Percentiles rank a stretch among this genome's conserved stretches.
These are phyloP conservation scores for Cyanoderma ruficeps DNA, from an alignment of 2,113 vertebrate species.

Conservation along the genomic window DNA sequence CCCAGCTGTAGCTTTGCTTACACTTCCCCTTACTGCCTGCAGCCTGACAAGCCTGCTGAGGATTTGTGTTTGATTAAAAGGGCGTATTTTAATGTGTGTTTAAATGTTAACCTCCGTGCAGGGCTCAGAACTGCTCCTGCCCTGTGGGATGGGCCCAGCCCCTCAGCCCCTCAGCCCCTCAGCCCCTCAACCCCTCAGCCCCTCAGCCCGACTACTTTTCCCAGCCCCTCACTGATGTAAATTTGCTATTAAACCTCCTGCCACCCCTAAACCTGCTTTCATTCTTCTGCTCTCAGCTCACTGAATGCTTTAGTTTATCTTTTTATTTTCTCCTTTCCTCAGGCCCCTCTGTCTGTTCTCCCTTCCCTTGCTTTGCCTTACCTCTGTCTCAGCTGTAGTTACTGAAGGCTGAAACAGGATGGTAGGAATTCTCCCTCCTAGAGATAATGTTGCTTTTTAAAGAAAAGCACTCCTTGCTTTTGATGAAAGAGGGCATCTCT, in stretches of 20 bases:
- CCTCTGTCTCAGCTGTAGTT: background rate
- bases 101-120: fast-evolving
- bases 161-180: background rate
- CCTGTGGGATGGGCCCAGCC: background rate
- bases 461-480: background rate
- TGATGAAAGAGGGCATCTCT: background rate
- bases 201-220: background rate
- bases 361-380: background rate
- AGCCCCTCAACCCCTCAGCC: too few species aligned
- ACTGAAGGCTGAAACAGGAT: background rate
- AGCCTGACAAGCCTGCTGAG: background rate
- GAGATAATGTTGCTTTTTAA: background rate
- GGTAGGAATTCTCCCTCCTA: background rate
- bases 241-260: background rate
- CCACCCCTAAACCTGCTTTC: background rate
- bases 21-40: background rate
- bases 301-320: background rate
- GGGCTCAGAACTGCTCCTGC: fast-evolving
- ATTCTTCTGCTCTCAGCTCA: background rate
- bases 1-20: background rate
- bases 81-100: fast-evolving
- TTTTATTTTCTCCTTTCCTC: background rate
- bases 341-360: background rate
- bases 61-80: background rate
- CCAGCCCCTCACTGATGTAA: background rate